Percentiles rank a stretch among this genome's conserved stretches.
phyloP scores from a whole-genome alignment of 92 coral and sea anemone species.

The Porites rus region DNA sequence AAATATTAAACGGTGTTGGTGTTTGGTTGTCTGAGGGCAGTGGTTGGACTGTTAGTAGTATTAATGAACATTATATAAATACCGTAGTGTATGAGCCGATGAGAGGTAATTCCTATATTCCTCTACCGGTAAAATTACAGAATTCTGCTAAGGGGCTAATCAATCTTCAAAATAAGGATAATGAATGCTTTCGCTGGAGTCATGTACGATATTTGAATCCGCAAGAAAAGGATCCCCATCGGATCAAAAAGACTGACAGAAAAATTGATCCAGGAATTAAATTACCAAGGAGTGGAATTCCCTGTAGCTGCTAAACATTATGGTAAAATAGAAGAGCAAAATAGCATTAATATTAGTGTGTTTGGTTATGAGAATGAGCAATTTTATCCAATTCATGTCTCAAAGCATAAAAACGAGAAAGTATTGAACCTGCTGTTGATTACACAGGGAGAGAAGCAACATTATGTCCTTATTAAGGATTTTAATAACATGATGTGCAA shows the following conservation, averaged over 20 bases:
- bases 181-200: slow-evolving; percentile 35
- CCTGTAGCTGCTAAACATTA: slow-evolving; percentile 15
- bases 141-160: slow-evolving; percentile 34
- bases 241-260: neutral
- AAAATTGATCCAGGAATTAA: neutral
- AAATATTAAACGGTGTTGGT: neutral
- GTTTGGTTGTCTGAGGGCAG: slow-evolving; percentile 32
- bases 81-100: slow-evolving; percentile 11
- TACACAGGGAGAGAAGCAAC: slow-evolving; percentile 1
- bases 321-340: slow-evolving; percentile 40
- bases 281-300: slow-evolving; percentile 25
- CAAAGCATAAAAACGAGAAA: slow-evolving; percentile 34
- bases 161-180: slow-evolving; percentile 40
- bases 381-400: slow-evolving; percentile 44
- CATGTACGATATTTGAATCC: slow-evolving; percentile 45
- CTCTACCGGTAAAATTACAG: slow-evolving; percentile 20
- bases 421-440: slow-evolving; percentile 21
- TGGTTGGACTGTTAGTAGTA: slow-evolving; percentile 4
- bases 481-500: slow-evolving; percentile 23
- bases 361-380: slow-evolving; percentile 49
- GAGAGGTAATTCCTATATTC: slow-evolving; percentile 3
- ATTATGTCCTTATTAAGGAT: slow-evolving; percentile 37
- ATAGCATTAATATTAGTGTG: slow-evolving; percentile 36
- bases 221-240: slow-evolving; percentile 5
- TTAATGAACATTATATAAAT: slow-evolving; percentile 12